Evolutionary conservation across 1,140 invertebrate genomes (phyloP).

Genomic region (Drosophila arizonae): DNA sequence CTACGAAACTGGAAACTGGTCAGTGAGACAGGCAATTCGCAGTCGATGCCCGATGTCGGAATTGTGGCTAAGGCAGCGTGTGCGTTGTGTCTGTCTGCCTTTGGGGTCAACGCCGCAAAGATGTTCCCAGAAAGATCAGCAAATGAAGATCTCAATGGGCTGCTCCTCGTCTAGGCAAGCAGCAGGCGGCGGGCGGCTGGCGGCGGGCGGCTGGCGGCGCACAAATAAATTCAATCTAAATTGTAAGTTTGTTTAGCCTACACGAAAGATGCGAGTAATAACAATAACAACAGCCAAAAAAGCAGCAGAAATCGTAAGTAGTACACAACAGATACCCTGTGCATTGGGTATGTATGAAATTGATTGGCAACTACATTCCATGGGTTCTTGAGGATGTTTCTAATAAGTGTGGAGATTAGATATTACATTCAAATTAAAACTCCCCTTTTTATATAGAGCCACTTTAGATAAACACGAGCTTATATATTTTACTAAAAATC

Average conservation of each 20-base stretch:
- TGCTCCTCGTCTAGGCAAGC: slow-evolving; percentile 72
- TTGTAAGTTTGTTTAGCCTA: slow-evolving; percentile 80
- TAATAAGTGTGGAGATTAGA: too few species aligned
- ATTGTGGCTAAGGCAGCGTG: slow-evolving; percentile 6
- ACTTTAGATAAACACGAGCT: too few species aligned
- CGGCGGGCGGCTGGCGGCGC: slow-evolving; percentile 59
- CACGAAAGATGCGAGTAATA: slow-evolving; percentile 34
- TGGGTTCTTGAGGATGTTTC: too few species aligned
- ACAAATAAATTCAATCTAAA: slow-evolving; percentile 82
- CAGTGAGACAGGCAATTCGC: slow-evolving; percentile 54
- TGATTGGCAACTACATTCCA: too few species aligned
- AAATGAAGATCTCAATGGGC: slow-evolving; percentile 82
- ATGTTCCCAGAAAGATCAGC: slow-evolving; percentile 82
- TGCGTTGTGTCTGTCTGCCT: slow-evolving; percentile 50
- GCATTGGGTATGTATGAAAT: background rate
- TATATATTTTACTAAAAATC: too few species aligned
- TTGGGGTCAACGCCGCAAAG: slow-evolving; percentile 78
- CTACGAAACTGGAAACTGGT: slow-evolving; percentile 32
- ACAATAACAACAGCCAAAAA: slow-evolving; percentile 53
- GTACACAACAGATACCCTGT: background rate
- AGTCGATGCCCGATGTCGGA: slow-evolving; percentile 36
- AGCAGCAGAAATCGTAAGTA: background rate
- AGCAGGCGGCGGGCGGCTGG: slow-evolving; percentile 36
- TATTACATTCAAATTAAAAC: too few species aligned
- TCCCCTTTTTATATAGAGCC: too few species aligned